Base-by-base conservation (phyloP, 2,113 vertebrate genomes). In the Neoarius graeffei region DNA sequence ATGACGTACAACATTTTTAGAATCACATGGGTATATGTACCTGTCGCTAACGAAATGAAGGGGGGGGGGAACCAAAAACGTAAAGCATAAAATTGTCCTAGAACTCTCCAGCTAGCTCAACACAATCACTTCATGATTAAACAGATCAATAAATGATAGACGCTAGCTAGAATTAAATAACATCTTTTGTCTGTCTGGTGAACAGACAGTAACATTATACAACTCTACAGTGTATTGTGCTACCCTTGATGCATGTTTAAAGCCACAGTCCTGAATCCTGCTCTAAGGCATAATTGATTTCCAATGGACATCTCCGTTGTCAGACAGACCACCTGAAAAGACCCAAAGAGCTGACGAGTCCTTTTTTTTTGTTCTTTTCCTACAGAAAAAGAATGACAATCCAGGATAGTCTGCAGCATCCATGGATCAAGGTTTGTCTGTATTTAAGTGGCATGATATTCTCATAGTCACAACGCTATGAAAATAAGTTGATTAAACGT, bases 301-400 rank as follows among this genome's bases (percentile, higher is more conserved):
- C 27, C 15, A 27, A 30, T 60, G 1, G 1, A 23, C 15, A 3
- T 57, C 27, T 57, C 13, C 3, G 15, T 25, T 7, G 27, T 35
- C 10, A 48, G 19, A 27, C 48, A 54, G 5, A 54, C 25, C 3
- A 54, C 25, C 62, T 67, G 48, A 30, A 54, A 67, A 64, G 42
- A 17, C 57, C 1, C 4, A 82, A 69, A 54, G 48, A 9, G 3
- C 42, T 67, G 8, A 69, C 14, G 67, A 25, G 59, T 19, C 50
- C 7, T 35, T 19, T 42, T 57, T 64, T n/a, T 8, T 62, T 17
- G 84, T 86, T 84, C 81, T 17, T 85, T 81, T 25, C 79, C 89
- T 66, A 4, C 94, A 99, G 98, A 95, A 99, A 97, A 91, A 97
- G 98, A 95, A 99, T 99, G 98, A 98, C 97, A 54, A 98, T 99